Percentiles rank a stretch among this genome's conserved stretches.
These are phyloP conservation scores for Scomber japonicus DNA, from an alignment of 2,113 vertebrate genomes.

Conservation along the genomic window DNA sequence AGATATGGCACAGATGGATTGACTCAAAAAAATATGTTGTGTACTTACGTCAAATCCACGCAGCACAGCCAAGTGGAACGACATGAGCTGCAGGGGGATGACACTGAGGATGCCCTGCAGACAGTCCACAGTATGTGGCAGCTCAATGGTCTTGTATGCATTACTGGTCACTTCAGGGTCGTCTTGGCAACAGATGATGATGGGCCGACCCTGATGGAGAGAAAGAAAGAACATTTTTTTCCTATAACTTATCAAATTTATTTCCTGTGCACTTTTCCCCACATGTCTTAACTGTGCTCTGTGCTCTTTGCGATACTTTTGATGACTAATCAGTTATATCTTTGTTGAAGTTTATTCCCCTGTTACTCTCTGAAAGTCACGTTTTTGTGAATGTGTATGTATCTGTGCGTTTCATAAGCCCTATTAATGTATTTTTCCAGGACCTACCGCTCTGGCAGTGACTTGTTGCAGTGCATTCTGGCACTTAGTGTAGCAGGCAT, in stretches of 20 bases:
- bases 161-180: slow-evolving; percentile 90
- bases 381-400: not conserved
- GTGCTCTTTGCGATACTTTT: not conserved
- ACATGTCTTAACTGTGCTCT: too few species aligned
- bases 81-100: slow-evolving; percentile 94
- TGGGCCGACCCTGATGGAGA: slow-evolving; percentile 90
- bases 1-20: not conserved
- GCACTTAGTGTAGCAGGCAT: slow-evolving; percentile 94
- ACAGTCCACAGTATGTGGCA: slow-evolving; percentile 95
- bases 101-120: slow-evolving; percentile 95
- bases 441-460: slow-evolving; percentile 92
- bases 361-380: not conserved
- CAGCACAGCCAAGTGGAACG: slow-evolving; percentile 96
- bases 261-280: too few species aligned
- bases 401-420: not conserved
- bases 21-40: not conserved
- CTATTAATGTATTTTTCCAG: not conserved
- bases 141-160: slow-evolving; percentile 92
- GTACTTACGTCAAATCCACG: slow-evolving; percentile 94
- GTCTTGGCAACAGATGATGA: slow-evolving; percentile 92
- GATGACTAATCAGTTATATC: not conserved
- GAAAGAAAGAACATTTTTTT: not conserved
- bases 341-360: not conserved
- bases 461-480: slow-evolving; percentile 96
- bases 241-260: not conserved